Base-by-base conservation (phyloP, 2,113 vertebrate genomes). In the Motacilla tschutschensis region DNA sequence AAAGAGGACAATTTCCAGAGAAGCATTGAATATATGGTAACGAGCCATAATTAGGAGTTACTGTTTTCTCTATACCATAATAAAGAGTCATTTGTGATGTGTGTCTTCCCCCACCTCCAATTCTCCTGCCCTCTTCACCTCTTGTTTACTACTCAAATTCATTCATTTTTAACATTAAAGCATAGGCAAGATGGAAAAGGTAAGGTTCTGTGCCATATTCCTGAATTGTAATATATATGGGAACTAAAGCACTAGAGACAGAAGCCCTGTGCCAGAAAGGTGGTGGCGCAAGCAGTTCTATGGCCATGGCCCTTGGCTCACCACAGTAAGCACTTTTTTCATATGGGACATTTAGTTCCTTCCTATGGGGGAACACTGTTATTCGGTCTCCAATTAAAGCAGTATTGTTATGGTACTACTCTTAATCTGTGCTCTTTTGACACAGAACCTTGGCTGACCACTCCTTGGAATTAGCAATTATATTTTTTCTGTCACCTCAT, bases 261-360 rank as follows among this genome's bases (percentile, higher is more conserved):
- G n/a, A 33, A 74, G 13, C 25, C 41, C 19, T 59, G 40, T 50
- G 38, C 62, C 53, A 21, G 36, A 41, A 66, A 16, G 12, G 14
- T 35, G 19, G 8, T 3, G 10, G 25, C 20, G 31, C 0, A 3
- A 66, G 78, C 18, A 63, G 14, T 51, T 78, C 31, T 9, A 36
- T 26, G 14, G 48, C n/a, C 29, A 22, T 18, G 13, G 46, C 28
- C 41, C 53, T 58, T 31, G 36, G 17, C 28, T 77, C 2, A 14
- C 22, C 4, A 8, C 31, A 36, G 12, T 19, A 63, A 44, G 25
- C 1, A 1, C 5, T 31, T 88, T 48, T 58, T 53, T 53, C 43
- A 22, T 35, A 3, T 0, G 0, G 31, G 35, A 35, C 20, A 8
- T 35, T 58, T 1, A 1, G 9, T 21, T 40, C 7, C 19, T 67